Conservation (phyloP, 92 coral and sea anemone species). For the Zoanthus sansibaricus region DNA sequence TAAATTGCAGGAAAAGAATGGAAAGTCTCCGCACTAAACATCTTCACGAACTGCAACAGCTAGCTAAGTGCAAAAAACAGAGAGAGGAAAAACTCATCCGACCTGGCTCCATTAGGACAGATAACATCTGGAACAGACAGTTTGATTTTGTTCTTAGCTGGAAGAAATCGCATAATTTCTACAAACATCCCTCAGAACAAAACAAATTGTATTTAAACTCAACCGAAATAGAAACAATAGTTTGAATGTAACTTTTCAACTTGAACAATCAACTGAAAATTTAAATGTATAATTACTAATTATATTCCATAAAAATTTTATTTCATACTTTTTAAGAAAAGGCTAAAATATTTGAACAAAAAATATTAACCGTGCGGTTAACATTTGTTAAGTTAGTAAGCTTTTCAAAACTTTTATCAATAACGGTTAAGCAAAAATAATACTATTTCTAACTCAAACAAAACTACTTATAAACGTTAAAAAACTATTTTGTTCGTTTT, state of each 20-base stretch:
- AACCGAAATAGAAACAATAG: slow-evolving; percentile 64
- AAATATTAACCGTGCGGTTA: too few species aligned
- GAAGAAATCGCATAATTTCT: slow-evolving; percentile 45
- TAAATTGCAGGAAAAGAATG: slow-evolving; percentile 65
- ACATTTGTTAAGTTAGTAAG: too few species aligned
- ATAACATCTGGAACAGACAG: slow-evolving; percentile 55
- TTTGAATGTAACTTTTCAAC: slow-evolving; percentile 11
- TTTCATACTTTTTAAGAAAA: too few species aligned
- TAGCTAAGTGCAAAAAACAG: slow-evolving; percentile 66
- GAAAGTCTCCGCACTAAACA: slow-evolving; percentile 67
- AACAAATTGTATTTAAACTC: slow-evolving; percentile 16
- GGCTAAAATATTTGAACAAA: too few species aligned
- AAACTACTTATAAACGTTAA: too few species aligned
- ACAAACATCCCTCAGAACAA: slow-evolving; percentile 39
- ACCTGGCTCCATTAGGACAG: slow-evolving; percentile 47
- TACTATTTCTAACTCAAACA: too few species aligned
- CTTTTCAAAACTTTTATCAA: too few species aligned
- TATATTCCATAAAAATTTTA: too few species aligned
- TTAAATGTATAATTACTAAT: not conserved
- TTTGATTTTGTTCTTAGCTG: slow-evolving; percentile 44
- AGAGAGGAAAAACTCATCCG: slow-evolving; percentile 45
- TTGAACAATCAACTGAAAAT: not conserved
- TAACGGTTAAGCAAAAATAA: too few species aligned
- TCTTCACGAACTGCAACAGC: slow-evolving; percentile 71
- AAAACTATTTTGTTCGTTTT: too few species aligned